Percentiles rank a stretch among this genome's conserved stretches.
Evolutionary conservation across 2,113 vertebrate species (phyloP).

Genomic region (Rutilus rutilus): DNA sequence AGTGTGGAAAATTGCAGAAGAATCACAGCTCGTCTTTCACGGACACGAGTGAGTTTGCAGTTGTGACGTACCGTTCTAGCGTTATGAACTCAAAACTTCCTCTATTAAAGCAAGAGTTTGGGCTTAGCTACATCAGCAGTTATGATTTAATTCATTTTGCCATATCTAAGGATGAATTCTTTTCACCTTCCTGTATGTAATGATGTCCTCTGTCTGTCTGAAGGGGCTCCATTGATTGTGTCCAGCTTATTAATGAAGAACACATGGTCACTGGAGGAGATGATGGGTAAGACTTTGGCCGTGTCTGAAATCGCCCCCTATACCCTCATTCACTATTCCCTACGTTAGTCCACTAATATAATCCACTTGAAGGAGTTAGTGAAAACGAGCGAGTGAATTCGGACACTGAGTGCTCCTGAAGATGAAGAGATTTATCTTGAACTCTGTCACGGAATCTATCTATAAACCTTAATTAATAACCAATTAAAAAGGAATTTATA

Average conservation of each 20-base stretch:
- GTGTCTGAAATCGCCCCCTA: no score
- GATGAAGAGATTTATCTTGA: no score
- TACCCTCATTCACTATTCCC: no score
- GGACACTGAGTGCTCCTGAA: no score
- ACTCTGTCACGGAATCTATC: no score
- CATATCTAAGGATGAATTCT: neutral
- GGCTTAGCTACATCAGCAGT: neutral
- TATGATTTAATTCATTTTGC: neutral
- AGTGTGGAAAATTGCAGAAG: conserved; percentile 96
- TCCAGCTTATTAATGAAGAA: conserved; percentile 96
- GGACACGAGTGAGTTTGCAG: conserved; percentile 88
- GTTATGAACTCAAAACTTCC: no score
- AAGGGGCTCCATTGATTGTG: conserved; percentile 93
- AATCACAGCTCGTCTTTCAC: conserved; percentile 93
- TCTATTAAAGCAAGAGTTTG: neutral
- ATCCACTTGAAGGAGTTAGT: no score
- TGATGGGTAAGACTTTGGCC: conserved; percentile 82
- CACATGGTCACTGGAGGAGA: conserved; percentile 93
- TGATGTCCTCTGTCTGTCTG: neutral
- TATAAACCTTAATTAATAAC: no score
- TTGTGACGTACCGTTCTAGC: neutral
- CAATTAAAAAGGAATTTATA: no score
- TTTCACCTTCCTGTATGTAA: neutral
- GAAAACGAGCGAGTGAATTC: no score
- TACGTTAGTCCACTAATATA: no score